Conservation (phyloP, 2,797 vertebrate genomes). For the Chromis chromis region DNA sequence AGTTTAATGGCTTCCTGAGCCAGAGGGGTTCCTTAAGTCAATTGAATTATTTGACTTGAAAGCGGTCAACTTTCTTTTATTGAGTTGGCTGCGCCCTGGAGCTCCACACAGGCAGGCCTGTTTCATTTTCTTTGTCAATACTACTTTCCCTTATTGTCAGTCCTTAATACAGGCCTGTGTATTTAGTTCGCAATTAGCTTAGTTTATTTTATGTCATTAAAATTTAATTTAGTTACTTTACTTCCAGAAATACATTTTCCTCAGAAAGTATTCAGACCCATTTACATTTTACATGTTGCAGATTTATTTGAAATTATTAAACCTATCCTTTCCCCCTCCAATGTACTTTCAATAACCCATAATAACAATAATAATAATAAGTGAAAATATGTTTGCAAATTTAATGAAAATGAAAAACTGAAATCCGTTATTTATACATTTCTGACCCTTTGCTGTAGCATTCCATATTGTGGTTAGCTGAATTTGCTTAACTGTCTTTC, state of each 20-base stretch:
- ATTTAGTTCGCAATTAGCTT: neutral
- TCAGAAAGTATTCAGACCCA: neutral
- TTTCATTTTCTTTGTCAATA: conserved; percentile 73
- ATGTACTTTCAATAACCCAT: neutral
- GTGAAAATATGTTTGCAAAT: too few relatives aligned
- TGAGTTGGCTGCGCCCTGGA: conserved; percentile 75
- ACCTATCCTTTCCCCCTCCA: neutral
- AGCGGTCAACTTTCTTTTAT: conserved; percentile 82
- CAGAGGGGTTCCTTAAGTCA: conserved; percentile 77
- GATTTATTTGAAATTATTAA: neutral
- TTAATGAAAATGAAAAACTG: neutral
- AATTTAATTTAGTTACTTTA: neutral
- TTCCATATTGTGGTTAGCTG: too few relatives aligned
- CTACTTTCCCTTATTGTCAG: conserved; percentile 62
- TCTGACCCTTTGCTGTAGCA: neutral
- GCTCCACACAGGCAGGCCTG: conserved; percentile 60
- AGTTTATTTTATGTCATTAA: conserved; percentile 1
- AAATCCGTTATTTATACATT: neutral
- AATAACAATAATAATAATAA: too few relatives aligned
- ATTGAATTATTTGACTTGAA: conserved; percentile 82
- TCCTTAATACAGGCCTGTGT: conserved; percentile 34
- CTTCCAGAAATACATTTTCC: neutral
- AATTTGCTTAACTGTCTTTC: too few relatives aligned
- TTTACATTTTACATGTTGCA: neutral
- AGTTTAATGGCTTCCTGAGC: conserved; percentile 76